Conservation (phyloP, 2,797 vertebrate genomes). For the Sylvia borin region DNA sequence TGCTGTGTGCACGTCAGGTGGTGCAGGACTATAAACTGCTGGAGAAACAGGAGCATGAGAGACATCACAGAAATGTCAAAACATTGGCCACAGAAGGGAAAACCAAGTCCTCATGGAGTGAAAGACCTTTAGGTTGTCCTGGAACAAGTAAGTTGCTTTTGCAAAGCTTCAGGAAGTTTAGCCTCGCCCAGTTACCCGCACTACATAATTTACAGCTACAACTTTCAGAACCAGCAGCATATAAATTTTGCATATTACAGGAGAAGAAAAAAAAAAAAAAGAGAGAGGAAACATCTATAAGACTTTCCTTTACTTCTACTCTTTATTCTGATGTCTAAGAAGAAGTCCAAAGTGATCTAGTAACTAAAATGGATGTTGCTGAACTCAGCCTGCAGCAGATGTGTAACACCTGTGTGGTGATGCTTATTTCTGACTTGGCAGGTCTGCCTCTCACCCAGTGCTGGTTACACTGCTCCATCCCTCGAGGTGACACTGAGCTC, state of each 20-base stretch:
- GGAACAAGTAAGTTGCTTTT: background rate
- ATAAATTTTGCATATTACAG: constrained; percentile 5
- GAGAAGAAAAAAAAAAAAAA: background rate
- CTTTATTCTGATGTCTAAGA: background rate
- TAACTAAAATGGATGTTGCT: background rate
- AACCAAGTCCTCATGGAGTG: background rate
- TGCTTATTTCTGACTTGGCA: background rate
- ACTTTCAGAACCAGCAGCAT: background rate
- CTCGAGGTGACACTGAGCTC: background rate
- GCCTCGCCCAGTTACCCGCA: background rate
- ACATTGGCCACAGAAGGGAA: background rate
- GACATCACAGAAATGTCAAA: background rate
- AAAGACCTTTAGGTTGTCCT: constrained; percentile 39
- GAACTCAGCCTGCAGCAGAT: background rate
- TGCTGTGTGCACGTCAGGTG: background rate
- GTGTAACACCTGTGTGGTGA: background rate
- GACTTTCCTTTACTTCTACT: background rate
- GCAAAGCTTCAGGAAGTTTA: background rate
- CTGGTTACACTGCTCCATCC: background rate
- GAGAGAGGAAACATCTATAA: background rate
- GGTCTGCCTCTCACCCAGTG: background rate
- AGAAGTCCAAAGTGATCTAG: background rate
- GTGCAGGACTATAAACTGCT: background rate
- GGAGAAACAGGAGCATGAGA: background rate
- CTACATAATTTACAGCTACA: constrained; percentile 51